Base-by-base conservation (phyloP, 2,113 vertebrate genomes). In the Callospermophilus lateralis region DNA sequence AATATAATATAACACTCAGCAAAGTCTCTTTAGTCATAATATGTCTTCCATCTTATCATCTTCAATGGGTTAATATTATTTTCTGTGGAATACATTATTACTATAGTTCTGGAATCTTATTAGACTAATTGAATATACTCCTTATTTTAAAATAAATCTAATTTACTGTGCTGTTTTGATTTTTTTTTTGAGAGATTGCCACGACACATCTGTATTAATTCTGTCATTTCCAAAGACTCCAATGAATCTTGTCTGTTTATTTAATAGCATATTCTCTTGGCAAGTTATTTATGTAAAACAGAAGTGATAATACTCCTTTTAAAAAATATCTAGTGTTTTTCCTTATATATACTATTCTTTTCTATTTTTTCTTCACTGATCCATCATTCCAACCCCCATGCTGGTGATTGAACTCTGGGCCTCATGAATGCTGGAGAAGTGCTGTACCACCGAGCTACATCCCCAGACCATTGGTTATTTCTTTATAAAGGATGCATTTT, bases 261-360 rank as follows among this genome's bases (percentile, higher is more conserved):
- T 70, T 92, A 87, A 32, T 70, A 85, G 42, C 73, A 89, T 92
- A 45, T 90, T 37, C 91, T 87, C 86, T 93, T 92, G 70, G 13
- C 65, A 85, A 48, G 67, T 89, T 90, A 63, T 79, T 97, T 93
- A 4, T 86, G 6, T 95, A 96, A 95, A 90, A 89, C 6, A 74
- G n/a, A 81, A 34, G 65, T 39, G 20, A 74, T 95, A 70, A 68
- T 89, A 61, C 32, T 92, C 53, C 7, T 81, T 55, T 55, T 24
- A 61, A 34, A 93, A 95, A 37, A 24, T 22, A 65, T 3, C 30
- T 65, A 79, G 28, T 86, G 53, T 10, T 84, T 95, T 92, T 81
- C 24, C 51, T 93, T 90, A 32, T 34, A 24, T 1, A 8, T 72
- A 51, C 39, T 79, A 80, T 68, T 95, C 10, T 2, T 90, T 95